Conservation (phyloP, 2,113 vertebrate species). For the Columba livia region DNA sequence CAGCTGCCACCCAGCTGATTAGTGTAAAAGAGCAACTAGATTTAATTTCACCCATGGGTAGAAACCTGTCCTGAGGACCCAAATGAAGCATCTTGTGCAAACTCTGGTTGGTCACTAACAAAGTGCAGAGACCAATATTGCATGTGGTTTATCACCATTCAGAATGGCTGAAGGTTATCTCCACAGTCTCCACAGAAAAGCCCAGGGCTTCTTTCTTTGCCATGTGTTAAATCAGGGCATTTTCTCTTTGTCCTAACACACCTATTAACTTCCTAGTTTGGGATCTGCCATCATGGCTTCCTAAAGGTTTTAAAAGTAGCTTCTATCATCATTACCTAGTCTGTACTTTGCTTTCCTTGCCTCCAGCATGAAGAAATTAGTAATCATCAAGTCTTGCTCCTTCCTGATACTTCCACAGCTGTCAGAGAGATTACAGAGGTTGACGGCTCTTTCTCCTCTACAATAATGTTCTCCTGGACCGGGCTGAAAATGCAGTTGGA, state of each 20-base stretch:
- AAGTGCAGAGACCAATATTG: neutral
- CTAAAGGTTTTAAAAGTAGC: neutral
- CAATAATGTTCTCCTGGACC: neutral
- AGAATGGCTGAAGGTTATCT: neutral
- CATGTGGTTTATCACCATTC: neutral
- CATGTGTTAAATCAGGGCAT: neutral
- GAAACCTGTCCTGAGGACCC: neutral
- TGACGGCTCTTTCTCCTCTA: neutral
- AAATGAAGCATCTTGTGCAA: neutral
- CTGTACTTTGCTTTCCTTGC: neutral
- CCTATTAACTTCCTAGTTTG: neutral
- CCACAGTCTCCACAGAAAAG: neutral
- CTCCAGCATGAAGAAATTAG: neutral
- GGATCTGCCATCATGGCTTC: neutral
- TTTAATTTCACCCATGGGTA: neutral
- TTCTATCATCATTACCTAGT: neutral
- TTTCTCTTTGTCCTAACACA: neutral
- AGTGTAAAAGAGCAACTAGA: neutral
- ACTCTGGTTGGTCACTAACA: neutral
- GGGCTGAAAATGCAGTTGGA: neutral
- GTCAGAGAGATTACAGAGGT: neutral
- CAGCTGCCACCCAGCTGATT: neutral
- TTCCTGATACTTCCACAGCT: neutral
- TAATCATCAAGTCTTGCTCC: neutral
- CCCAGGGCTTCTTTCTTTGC: neutral